Evolutionary conservation across 2,888 invertebrate genomes (phyloP).

Genomic region (Drosophila dives): DNA sequence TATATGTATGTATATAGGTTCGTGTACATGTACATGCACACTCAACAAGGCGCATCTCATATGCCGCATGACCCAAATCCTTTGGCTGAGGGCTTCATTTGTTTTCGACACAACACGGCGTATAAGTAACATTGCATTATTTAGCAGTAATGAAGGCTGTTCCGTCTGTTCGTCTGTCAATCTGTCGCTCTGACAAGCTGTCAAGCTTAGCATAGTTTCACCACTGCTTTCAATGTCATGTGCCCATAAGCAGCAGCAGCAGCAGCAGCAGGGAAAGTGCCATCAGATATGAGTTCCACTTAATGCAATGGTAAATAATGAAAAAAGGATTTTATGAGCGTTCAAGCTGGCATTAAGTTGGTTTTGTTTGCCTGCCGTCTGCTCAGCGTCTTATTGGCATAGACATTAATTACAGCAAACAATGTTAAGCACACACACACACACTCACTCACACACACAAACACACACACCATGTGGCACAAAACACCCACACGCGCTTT

Average conservation of each 20-base stretch:
- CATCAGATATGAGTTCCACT: conserved; percentile 45
- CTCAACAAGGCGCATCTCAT: conserved; percentile 62
- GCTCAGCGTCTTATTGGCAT: conserved; percentile 61
- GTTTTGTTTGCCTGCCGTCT: conserved; percentile 36
- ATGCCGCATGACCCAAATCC: conserved; percentile 75
- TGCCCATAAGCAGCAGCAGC: conserved; percentile 38
- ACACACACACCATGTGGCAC: conserved; percentile 61
- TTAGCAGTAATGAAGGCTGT: conserved; percentile 73
- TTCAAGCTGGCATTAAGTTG: conserved; percentile 66
- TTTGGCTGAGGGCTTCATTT: conserved; percentile 73
- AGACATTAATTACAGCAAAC: conserved; percentile 75
- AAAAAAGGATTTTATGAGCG: conserved; percentile 69
- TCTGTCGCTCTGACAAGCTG: conserved; percentile 44
- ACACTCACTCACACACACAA: conserved; percentile 69
- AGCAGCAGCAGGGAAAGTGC: conserved; percentile 12
- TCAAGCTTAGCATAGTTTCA: conserved; percentile 73
- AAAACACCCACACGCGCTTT: conserved; percentile 7
- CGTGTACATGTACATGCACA: conserved; percentile 10
- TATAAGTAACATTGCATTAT: conserved; percentile 69
- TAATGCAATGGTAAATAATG: conserved; percentile 65
- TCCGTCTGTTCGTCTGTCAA: conserved; percentile 52
- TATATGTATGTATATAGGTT: neutral
- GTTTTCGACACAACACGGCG: conserved; percentile 65
- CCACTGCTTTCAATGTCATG: conserved; percentile 71
- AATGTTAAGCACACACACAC: conserved; percentile 70